A percentile compares a stretch with the other conserved stretches of the same genome.
Evolutionary conservation across 2,888 invertebrate genomes (phyloP).

Genomic region (Empis stercorea): DNA sequence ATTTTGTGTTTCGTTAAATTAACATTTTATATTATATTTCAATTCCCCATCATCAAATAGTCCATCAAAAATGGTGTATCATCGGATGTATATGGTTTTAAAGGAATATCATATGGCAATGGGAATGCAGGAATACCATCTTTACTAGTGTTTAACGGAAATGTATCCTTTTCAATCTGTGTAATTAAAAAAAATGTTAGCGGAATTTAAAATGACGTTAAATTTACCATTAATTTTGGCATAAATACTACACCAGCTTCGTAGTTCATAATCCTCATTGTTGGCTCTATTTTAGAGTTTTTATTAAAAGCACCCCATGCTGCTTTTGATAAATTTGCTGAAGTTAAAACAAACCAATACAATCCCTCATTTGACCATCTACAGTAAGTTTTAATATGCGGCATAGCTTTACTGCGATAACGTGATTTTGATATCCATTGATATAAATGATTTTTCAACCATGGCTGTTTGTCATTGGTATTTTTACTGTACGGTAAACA

Average conservation of each 20-base stretch:
- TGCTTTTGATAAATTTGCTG: slow-evolving; percentile 92
- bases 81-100: slow-evolving; percentile 50
- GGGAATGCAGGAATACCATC: slow-evolving; percentile 40
- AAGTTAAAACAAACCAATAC: slow-evolving; percentile 76
- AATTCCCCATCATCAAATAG: slow-evolving; percentile 31
- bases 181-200: slow-evolving; percentile 6
- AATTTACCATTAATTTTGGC: slow-evolving; percentile 66
- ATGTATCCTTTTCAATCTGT: slow-evolving; percentile 48
- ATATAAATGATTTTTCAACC: slow-evolving; percentile 63
- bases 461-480: slow-evolving; percentile 69
- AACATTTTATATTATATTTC: too few species aligned
- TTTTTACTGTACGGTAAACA: slow-evolving; percentile 76
- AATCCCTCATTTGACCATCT: slow-evolving; percentile 54
- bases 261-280: slow-evolving; percentile 65
- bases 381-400: slow-evolving; percentile 88
- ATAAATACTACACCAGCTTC: slow-evolving; percentile 85
- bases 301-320: slow-evolving; percentile 78
- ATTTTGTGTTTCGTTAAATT: too few species aligned
- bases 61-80: slow-evolving; percentile 61
- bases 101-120: slow-evolving; percentile 73
- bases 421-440: slow-evolving; percentile 69
- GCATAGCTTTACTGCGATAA: slow-evolving; percentile 71
- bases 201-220: not conserved
- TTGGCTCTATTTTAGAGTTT: slow-evolving; percentile 42
- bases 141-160: slow-evolving; percentile 38